Evolutionary conservation across 2,113 vertebrate genomes (phyloP).

Genomic region (Corvus hawaiiensis): DNA sequence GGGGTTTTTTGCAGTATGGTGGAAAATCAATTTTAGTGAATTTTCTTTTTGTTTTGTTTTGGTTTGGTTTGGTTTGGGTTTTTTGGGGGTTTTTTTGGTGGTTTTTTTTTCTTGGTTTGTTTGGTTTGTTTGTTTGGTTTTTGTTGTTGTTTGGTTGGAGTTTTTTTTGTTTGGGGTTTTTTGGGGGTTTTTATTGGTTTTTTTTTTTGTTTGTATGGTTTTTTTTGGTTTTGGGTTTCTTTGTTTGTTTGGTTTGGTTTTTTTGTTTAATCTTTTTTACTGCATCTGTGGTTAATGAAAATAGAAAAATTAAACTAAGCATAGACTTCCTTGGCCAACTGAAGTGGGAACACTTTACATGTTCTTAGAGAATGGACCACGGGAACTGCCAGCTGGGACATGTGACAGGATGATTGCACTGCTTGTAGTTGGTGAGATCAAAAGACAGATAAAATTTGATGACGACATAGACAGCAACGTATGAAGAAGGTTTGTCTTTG

Average conservation of each 20-base stretch:
- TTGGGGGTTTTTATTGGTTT: background rate
- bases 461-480: fast-evolving
- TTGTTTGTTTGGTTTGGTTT: background rate
- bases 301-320: background rate
- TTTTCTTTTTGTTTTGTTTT: background rate
- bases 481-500: background rate
- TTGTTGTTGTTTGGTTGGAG: background rate
- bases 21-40: background rate
- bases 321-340: background rate
- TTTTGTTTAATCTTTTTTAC: background rate
- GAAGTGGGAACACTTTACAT: background rate
- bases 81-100: background rate
- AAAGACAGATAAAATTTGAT: fast-evolving
- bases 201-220: background rate
- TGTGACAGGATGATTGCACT: background rate
- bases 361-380: background rate
- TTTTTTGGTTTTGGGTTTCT: background rate
- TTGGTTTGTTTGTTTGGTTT: background rate
- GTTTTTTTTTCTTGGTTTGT: background rate
- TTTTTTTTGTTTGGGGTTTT: too few relatives aligned
- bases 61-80: background rate
- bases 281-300: background rate
- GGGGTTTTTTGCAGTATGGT: background rate
- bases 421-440: background rate
- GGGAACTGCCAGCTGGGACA: background rate